Percentiles rank a stretch among this genome's conserved stretches.
phyloP scores from a whole-genome alignment of 2,797 vertebrate genomes.

The Sphenodon punctatus region DNA sequence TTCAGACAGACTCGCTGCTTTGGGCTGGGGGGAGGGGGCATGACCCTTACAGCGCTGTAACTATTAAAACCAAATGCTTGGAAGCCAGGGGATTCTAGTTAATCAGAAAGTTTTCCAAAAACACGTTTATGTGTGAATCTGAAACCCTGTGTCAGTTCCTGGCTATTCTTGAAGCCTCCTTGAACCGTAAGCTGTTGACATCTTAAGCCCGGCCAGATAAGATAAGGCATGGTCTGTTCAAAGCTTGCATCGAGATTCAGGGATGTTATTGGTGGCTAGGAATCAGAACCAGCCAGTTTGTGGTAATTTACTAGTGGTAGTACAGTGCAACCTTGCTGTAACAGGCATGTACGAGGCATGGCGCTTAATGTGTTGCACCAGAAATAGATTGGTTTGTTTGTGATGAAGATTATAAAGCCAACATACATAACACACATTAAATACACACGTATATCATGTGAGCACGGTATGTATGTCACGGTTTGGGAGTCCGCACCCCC shows the following conservation, averaged over 20 bases:
- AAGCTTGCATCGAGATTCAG: not conserved
- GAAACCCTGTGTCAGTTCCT: not conserved
- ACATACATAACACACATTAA: no score
- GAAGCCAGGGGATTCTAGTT: accelerated
- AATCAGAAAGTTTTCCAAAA: not conserved
- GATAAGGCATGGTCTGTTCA: not conserved
- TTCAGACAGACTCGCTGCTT: not conserved
- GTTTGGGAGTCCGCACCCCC: no score
- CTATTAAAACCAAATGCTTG: not conserved
- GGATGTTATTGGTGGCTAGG: not conserved
- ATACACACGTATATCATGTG: no score
- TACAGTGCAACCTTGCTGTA: no score
- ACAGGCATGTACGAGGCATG: no score
- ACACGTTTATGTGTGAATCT: not conserved
- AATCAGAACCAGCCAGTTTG: no score
- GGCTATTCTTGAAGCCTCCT: not conserved
- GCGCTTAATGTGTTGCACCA: no score
- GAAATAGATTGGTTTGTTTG: no score
- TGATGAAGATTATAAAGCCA: no score
- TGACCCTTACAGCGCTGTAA: not conserved
- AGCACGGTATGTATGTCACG: no score
- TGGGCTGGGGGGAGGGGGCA: accelerated
- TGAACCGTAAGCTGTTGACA: not conserved
- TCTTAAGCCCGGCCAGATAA: not conserved
- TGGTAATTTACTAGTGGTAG: no score